Evolutionary conservation across 2,797 vertebrate genomes (phyloP).

Genomic region (Nyctibius grandis): DNA sequence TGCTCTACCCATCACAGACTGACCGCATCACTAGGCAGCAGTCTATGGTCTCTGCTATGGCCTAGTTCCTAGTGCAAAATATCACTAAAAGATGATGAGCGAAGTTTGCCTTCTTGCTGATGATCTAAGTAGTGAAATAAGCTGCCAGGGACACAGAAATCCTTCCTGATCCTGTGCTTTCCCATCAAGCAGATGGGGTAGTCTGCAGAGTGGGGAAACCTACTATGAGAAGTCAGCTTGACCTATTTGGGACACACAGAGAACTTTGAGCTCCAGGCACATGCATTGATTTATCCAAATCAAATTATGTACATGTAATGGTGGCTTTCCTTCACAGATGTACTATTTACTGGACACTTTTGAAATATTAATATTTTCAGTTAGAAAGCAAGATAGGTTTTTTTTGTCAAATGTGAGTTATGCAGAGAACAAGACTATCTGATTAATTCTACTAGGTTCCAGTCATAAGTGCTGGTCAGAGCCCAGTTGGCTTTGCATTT

Average conservation of each 20-base stretch:
- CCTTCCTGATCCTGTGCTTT: neutral
- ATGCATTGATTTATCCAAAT: neutral
- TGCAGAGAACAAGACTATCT: neutral
- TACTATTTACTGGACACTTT: neutral
- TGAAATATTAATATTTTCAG: neutral
- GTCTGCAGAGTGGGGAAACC: neutral
- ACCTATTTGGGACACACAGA: neutral
- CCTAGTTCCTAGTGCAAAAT: neutral
- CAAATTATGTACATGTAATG: neutral
- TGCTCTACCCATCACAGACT: neutral
- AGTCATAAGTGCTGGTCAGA: neutral
- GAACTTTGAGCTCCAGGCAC: neutral
- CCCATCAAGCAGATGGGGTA: neutral
- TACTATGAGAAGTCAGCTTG: neutral
- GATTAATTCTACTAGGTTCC: neutral
- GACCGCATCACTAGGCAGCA: neutral
- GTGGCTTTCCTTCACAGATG: neutral
- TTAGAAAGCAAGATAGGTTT: neutral
- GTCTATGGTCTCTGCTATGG: neutral
- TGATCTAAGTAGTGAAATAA: neutral
- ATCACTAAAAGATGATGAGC: neutral
- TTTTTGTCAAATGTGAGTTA: neutral
- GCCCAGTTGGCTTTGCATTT: slow-evolving; percentile 23
- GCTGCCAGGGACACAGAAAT: neutral
- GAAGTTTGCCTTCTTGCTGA: neutral